Evolutionary conservation across 2,113 vertebrate species (phyloP), one percentile per base, ranked within the genome.

Genomic region (Chlorodrepanis virens): DNA sequence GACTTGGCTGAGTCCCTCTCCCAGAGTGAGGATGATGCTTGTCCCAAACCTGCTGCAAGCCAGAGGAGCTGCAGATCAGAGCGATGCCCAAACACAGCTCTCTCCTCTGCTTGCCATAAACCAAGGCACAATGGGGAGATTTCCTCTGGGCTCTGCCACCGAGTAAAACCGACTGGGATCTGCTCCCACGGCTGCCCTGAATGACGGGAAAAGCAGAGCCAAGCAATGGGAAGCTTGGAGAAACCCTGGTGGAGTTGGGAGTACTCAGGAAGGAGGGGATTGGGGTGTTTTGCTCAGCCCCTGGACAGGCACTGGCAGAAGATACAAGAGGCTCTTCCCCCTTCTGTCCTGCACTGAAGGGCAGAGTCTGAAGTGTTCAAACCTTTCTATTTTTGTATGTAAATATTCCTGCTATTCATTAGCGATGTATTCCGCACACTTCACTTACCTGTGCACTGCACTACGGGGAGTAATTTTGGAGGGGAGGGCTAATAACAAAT

Each of bases 321-420:
- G 82, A 81, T 2, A 27, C 11, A 70, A 71, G 18, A 44, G 68
- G 89, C 87, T 93, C 89, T 96, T 96, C 75, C 60, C 71, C 65
- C 28, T 72, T 78, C 70, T 80, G 84, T 81, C 56, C 85, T 76
- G 83, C 77, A 67, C 65, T 4, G 12, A 91, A 94, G 68, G 88
- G 76, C 74, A 92, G 96, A 94, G 90, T 83, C 76, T 39, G 91
- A 92, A 90, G 82, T 42, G 44, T 94, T 96, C 52, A 87, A 85
- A 85, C 90, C 56, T 80, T 88, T 84, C 5, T 52, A 70, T 78
- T 94, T 97, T 89, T 95, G 76, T 92, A 88, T 97, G 95, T 98
- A 97, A 96, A 97, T 97, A 96, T 33, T 85, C 80, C 70, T 78
- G 92, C 82, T 94, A 44, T 50, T 72, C 68, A n/a, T 64, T 50